Conservation (phyloP, 2,888 invertebrate species). For the Agriopis marginaria region DNA sequence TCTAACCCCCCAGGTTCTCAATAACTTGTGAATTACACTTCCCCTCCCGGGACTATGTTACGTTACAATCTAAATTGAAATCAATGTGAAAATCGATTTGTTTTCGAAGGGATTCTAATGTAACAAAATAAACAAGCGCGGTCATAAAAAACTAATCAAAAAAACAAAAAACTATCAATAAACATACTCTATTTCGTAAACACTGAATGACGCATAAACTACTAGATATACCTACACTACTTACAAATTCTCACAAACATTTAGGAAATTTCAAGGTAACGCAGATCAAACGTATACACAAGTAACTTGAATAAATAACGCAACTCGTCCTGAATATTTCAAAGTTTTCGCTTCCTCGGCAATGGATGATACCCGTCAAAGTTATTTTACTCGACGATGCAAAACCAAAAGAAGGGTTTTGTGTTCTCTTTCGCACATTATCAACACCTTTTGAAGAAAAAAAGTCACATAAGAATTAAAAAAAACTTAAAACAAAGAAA, state of each 20-base stretch:
- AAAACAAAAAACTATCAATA: slow-evolving; percentile 7
- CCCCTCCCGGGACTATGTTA: too few species aligned
- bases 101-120: not conserved
- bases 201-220: not conserved
- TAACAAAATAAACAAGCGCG: not conserved
- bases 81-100: not conserved
- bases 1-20: too few species aligned
- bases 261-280: slow-evolving; percentile 8
- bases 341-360: not conserved
- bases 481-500: too few species aligned
- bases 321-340: not conserved
- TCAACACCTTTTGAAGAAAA: too few species aligned
- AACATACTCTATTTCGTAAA: slow-evolving; percentile 9
- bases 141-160: not conserved
- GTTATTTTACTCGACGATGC: not conserved
- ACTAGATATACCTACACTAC: not conserved
- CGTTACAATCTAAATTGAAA: not conserved
- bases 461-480: too few species aligned
- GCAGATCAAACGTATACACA: slow-evolving; percentile 4
- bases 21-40: too few species aligned
- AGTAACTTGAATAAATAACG: not conserved
- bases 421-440: too few species aligned
- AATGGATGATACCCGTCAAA: not conserved
- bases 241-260: not conserved
- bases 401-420: too few species aligned